These are phyloP conservation scores for Dysdera silvatica DNA, from an alignment of 1,140 invertebrate species.

Conservation along the genomic window DNA sequence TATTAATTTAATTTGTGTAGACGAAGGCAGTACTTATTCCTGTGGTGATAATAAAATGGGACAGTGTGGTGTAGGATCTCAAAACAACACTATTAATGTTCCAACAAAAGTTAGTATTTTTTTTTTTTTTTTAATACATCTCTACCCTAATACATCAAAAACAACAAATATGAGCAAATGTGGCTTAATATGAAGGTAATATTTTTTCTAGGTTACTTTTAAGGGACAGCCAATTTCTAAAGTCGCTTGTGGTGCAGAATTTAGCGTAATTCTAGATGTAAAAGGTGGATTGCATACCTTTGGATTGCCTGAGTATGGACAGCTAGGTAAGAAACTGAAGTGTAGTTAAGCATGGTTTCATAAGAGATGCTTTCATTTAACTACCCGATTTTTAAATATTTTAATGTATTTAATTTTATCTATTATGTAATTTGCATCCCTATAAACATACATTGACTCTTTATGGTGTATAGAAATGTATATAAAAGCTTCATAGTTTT, in stretches of 20 bases:
- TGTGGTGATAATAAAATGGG: conserved; percentile 85
- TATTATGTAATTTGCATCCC: too few species aligned
- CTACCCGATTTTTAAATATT: too few species aligned
- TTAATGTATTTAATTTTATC: too few species aligned
- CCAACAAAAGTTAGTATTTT: conserved; percentile 64
- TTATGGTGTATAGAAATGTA: too few species aligned
- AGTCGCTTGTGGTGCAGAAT: conserved; percentile 81
- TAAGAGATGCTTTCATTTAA: too few species aligned
- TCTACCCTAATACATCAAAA: neutral
- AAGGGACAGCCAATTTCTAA: conserved; percentile 69
- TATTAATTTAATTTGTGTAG: conserved; percentile 42
- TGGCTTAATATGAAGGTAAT: neutral
- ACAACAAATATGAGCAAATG: neutral
- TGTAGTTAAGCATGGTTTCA: too few species aligned
- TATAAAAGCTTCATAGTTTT: too few species aligned
- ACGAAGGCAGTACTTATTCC: conserved; percentile 72
- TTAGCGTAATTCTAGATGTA: conserved; percentile 80
- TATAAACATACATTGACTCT: too few species aligned
- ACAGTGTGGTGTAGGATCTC: conserved; percentile 76
- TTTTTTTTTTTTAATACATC: neutral
- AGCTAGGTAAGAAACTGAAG: conserved; percentile 54
- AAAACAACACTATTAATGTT: conserved; percentile 54
- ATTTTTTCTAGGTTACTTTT: conserved; percentile 24
- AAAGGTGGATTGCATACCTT: conserved; percentile 83
- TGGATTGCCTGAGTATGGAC: conserved; percentile 84